A percentile compares a stretch with the other conserved stretches of the same genome.
These are phyloP conservation scores for Sylvietta virens DNA, from an alignment of 2,113 vertebrate genomes.

Conservation along the genomic window DNA sequence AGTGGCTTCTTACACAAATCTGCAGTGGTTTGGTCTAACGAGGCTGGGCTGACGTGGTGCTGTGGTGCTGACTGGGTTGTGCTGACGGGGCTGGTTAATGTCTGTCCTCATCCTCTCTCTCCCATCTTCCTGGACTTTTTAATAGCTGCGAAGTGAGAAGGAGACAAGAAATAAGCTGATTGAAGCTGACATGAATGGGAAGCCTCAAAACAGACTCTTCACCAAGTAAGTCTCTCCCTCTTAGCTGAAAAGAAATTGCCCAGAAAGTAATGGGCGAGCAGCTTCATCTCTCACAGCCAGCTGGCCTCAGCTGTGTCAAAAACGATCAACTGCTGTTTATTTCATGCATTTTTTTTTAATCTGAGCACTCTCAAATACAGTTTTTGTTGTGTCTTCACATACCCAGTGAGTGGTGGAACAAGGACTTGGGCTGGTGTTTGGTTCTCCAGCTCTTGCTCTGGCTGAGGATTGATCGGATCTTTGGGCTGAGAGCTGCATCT, in stretches of 20 bases:
- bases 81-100: not conserved
- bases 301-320: not conserved
- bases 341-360: not conserved
- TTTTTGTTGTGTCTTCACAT: not conserved
- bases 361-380: not conserved
- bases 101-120: not conserved
- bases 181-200: constrained; percentile 74
- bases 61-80: not conserved
- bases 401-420: not conserved
- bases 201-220: constrained; percentile 66
- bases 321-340: not conserved
- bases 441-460: not conserved
- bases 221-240: constrained; percentile 62
- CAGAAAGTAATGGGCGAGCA: not conserved
- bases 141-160: constrained; percentile 74
- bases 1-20: not conserved
- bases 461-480: not conserved
- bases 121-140: not conserved
- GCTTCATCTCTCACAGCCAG: not conserved
- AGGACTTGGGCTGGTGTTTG: not conserved
- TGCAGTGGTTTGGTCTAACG: not conserved
- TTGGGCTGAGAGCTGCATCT: not conserved
- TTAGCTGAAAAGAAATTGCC: not conserved
- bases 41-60: not conserved
- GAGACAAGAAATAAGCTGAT: constrained; percentile 76